phyloP scores from a whole-genome alignment of 2,888 invertebrate genomes.

The Belgica antarctica region DNA sequence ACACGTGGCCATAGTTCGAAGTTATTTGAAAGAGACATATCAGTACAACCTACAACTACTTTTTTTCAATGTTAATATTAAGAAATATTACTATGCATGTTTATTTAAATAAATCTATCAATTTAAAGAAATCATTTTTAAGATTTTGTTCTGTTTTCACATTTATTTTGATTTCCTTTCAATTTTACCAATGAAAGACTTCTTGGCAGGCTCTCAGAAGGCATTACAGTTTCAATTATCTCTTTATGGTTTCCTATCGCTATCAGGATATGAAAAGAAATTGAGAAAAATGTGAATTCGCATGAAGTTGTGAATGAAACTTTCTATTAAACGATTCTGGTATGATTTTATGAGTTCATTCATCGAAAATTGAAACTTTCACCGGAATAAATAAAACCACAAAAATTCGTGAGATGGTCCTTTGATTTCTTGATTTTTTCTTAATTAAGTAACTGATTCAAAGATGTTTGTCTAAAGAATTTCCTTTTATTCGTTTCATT shows the following conservation, averaged over 20 bases:
- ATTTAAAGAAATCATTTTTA: too few species aligned
- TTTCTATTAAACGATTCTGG: too few species aligned
- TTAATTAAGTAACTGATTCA: slow-evolving; percentile 3
- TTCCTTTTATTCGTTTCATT: slow-evolving; percentile 36
- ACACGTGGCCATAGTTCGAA: slow-evolving; percentile 38
- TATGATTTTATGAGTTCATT: slow-evolving; percentile 34
- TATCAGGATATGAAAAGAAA: too few species aligned
- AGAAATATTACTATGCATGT: slow-evolving; percentile 38
- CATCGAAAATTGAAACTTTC: not conserved
- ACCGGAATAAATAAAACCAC: not conserved
- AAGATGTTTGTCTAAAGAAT: not conserved
- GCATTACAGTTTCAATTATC: not conserved
- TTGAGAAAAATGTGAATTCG: slow-evolving; percentile 19
- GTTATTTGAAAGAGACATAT: slow-evolving; percentile 5
- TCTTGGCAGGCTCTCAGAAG: too few species aligned
- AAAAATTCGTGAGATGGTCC: slow-evolving; percentile 89
- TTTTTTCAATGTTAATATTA: slow-evolving; percentile 32
- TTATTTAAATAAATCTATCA: slow-evolving; percentile 23
- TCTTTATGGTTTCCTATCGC: not conserved
- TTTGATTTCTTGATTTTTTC: slow-evolving; percentile 57
- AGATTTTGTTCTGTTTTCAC: too few species aligned
- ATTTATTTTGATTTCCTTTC: too few species aligned
- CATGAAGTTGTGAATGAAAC: slow-evolving; percentile 36
- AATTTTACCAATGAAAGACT: too few species aligned
- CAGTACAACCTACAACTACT: too few species aligned